Percentiles rank a stretch among this genome's conserved stretches.
Conservation (phyloP, 2,888 invertebrate genomes). For the Amblyjoppa fuscipennis region DNA sequence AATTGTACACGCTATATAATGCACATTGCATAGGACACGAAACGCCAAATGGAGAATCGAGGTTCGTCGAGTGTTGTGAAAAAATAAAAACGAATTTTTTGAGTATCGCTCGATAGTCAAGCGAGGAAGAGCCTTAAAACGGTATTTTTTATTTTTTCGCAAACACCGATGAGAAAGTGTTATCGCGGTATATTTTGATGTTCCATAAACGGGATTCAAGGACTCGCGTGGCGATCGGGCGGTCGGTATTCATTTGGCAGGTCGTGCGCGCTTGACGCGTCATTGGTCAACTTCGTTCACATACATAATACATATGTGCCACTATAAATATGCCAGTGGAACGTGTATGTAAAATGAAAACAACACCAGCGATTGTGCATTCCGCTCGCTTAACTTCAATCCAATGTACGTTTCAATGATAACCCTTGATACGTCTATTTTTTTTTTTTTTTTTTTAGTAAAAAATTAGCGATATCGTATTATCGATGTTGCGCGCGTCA, state of each 20-base stretch:
- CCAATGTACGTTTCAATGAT: neutral
- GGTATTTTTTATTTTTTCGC: neutral
- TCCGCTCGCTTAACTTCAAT: neutral
- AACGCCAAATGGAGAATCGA: neutral
- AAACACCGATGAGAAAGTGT: conserved; percentile 13
- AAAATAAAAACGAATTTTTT: neutral
- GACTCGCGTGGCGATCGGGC: neutral
- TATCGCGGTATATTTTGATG: conserved; percentile 41
- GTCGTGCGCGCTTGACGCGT: neutral
- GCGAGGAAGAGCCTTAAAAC: conserved; percentile 3
- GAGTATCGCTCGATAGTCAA: neutral
- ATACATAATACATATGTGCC: neutral
- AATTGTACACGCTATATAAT: too few relatives aligned
- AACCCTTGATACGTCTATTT: neutral
- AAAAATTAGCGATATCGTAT: neutral
- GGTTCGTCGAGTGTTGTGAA: neutral
- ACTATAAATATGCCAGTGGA: neutral
- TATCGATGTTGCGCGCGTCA: neutral
- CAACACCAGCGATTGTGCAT: neutral
- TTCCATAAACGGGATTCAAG: conserved; percentile 9
- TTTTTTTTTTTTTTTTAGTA: neutral
- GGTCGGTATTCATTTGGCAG: conserved; percentile 3
- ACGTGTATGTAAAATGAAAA: neutral
- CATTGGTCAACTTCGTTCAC: neutral
- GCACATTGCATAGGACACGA: neutral